Base-by-base conservation (phyloP, 2,113 vertebrate genomes). In the Coreoperca whiteheadi region DNA sequence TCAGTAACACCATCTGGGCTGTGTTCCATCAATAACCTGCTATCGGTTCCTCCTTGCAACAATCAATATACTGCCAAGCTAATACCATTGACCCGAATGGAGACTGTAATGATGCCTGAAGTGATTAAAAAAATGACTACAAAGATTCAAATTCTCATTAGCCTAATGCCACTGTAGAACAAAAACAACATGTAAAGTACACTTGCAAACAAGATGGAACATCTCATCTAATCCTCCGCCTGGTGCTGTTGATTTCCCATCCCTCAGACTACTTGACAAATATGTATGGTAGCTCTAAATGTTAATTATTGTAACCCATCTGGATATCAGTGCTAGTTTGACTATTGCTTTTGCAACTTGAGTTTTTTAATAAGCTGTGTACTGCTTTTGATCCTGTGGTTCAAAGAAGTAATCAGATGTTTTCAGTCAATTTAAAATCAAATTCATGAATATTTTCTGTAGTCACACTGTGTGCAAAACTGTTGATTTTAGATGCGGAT, bases 101-200 rank as follows among this genome's bases (percentile, higher is more conserved):
- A 73, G 71, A 43, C 56, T 53, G 46, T 74, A 84, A 74, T 65
- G 37, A 71, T 79, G 61, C 68, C 74, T 60, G 74, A 50, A 46
- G 84, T 74, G 46, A 86, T 83, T 9, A 63, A 81, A 91, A 69
- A 80, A 75, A 71, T 9, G 81, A 82, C 56, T 39, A 8, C 56
- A 64, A 39, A 90, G 76, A 88, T 82, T 83, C 75, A 41, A n/a
- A 50, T 66, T 89, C 79, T 83, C 81, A 83, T 91, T 84, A 87
- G 56, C 37, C 65, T 86, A 89, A 89, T 89, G 68, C 67, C 46
- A 75, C 37, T 9, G 21, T 8, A 41, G 65, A 82, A 32, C 25
- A 60, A 41, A 77, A 57, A 79, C 14, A 28, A 65, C 64, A 73
- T 7, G 30, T 56, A 64, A 88, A 63, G 59, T 57, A 54, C 25